Evolutionary conservation across 2,797 vertebrate genomes (phyloP).

Genomic region (Gadopsis marmoratus): DNA sequence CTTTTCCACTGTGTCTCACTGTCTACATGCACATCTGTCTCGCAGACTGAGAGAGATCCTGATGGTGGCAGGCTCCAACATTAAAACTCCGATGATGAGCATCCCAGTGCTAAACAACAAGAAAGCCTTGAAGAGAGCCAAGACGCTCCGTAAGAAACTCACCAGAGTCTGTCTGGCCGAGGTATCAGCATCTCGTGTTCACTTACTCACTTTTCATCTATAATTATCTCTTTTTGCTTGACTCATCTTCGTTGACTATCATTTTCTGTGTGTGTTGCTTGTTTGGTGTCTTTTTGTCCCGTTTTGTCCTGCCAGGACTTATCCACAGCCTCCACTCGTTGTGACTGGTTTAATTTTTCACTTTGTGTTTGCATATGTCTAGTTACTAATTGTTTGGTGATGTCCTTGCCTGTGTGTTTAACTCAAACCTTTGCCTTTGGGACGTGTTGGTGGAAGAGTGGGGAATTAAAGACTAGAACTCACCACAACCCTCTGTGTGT

Average conservation of each 20-base stretch:
- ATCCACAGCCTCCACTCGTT: neutral
- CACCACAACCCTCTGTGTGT: neutral
- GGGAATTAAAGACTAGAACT: neutral
- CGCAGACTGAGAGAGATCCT: slow-evolving; percentile 94
- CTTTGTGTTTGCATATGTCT: neutral
- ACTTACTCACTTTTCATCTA: neutral
- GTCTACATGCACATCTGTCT: neutral
- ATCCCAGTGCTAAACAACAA: slow-evolving; percentile 90
- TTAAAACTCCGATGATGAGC: slow-evolving; percentile 98
- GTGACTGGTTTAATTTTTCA: neutral
- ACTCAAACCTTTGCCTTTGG: neutral
- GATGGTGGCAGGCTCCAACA: slow-evolving; percentile 92
- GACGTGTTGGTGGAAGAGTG: neutral
- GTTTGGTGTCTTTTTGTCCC: neutral
- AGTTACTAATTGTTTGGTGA: neutral
- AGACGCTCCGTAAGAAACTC: slow-evolving; percentile 89
- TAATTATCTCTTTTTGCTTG: neutral
- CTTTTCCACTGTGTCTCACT: neutral
- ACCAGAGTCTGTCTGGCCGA: slow-evolving; percentile 92
- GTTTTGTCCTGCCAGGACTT: neutral
- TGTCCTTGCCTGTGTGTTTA: neutral
- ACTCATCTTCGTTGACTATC: too few relatives aligned
- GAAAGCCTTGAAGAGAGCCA: slow-evolving; percentile 89
- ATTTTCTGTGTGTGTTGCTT: neutral
- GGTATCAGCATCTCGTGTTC: slow-evolving; percentile 74